Evolutionary conservation across 2,888 invertebrate species (phyloP).

Genomic region (Drosophila anomalata): DNA sequence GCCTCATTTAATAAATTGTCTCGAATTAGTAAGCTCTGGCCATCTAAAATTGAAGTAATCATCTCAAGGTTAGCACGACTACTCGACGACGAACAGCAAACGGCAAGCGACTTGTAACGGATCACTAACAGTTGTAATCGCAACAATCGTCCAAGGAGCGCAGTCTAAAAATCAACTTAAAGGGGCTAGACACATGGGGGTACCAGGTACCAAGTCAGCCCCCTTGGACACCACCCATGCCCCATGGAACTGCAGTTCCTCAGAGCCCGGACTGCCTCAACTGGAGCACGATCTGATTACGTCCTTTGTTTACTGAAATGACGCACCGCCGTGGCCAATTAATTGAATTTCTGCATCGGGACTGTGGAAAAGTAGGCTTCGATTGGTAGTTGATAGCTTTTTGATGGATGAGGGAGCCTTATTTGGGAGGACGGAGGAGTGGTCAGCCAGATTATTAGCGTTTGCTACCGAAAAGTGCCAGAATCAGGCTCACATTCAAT

Average conservation of each 20-base stretch:
- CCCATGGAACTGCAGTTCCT: slow-evolving; percentile 33
- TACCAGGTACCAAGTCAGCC: not conserved
- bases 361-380: slow-evolving; percentile 14
- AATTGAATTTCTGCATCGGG: slow-evolving; percentile 56
- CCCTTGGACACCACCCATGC: not conserved
- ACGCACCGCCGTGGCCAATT: slow-evolving; percentile 64
- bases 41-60: slow-evolving; percentile 69
- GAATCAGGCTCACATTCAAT: not conserved
- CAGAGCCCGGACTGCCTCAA: slow-evolving; percentile 39
- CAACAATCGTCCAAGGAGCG: slow-evolving; percentile 8
- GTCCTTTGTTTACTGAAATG: slow-evolving; percentile 61
- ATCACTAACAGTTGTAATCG: slow-evolving; percentile 63
- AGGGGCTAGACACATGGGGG: not conserved
- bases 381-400: slow-evolving; percentile 32
- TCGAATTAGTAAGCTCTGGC: slow-evolving; percentile 62
- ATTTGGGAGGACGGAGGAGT: slow-evolving; percentile 27
- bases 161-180: not conserved
- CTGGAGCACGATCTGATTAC: slow-evolving; percentile 73
- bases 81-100: slow-evolving; percentile 8
- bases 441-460: no score
- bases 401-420: slow-evolving; percentile 29
- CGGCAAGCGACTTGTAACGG: slow-evolving; percentile 67
- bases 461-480: not conserved
- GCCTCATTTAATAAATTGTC: slow-evolving; percentile 74
- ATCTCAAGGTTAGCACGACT: slow-evolving; percentile 80